Base-by-base conservation (phyloP, 2,113 vertebrate species). In the Hydrochoerus hydrochaeris region DNA sequence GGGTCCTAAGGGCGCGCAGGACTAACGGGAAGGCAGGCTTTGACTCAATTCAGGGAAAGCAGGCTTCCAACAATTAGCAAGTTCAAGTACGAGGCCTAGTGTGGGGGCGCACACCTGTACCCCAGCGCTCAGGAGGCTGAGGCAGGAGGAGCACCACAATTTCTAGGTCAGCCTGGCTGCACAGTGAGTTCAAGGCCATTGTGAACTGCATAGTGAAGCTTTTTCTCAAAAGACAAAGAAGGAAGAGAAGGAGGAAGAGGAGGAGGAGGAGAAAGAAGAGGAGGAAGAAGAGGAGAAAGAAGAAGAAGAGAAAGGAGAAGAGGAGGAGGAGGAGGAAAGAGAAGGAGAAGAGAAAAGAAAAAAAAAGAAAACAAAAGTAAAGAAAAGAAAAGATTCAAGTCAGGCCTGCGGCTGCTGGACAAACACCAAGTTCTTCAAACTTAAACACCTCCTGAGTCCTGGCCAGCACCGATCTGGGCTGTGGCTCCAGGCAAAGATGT, bases 161-260 rank as follows among this genome's bases (percentile, higher is more conserved):
- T 67, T n/a, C 65, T 69, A 69, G 65, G 65, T 35, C 65, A 69
- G 35, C 65, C 35, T 69, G 65, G 65, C 65, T 69, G n/a, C 30
- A n/a, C n/a, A 69, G 35, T n/a, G 65, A 69, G 6, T 69, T 69
- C 35, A 69, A 69, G 65, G 65, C 32, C 35, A 69, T 69, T 69
- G 35, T n/a, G 32, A 69, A n/a, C 16, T 69, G 65, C 65, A 69
- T 69, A 69, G 65, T n/a, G 35, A 69, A 69, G 19, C 32, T 32
- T 32, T 69, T 32, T 19, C 65, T n/a, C 65, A n/a, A n/a, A 30
- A 65, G 5, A 32, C 6, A 65, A 14, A 58, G 3, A 13, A 13
- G 32, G 11, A 32, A 26, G 4, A 4, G 17, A 5, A 67, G 4
- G 0, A 67, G 6, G 17, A n/a, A n/a, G 7, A n/a, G 13, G 35